Conservation (phyloP, 2,113 vertebrate genomes). For the Xyliphius kryptos region DNA sequence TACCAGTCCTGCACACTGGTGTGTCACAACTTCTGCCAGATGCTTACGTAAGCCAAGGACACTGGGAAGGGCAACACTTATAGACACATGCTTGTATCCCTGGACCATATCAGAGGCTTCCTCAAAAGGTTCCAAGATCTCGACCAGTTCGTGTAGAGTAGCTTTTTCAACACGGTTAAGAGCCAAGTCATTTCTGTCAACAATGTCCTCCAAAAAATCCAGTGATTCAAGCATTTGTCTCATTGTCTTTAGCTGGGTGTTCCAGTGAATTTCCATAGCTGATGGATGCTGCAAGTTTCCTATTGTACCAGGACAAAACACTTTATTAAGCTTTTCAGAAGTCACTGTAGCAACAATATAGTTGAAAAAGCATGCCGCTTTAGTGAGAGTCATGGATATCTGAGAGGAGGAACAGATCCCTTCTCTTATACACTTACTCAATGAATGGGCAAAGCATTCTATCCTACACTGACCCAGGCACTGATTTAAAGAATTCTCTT, state of each 20-base stretch:
- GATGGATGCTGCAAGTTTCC: slow-evolving; percentile 32
- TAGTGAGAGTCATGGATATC: slow-evolving; percentile 57
- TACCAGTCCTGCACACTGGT: slow-evolving; percentile 58
- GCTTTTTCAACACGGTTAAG: slow-evolving; percentile 55
- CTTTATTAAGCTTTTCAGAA: slow-evolving; percentile 65
- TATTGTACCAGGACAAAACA: slow-evolving; percentile 52
- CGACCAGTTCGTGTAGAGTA: slow-evolving; percentile 60
- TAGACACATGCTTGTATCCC: slow-evolving; percentile 62
- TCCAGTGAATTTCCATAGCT: slow-evolving; percentile 54
- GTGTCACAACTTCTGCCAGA: slow-evolving; percentile 61
- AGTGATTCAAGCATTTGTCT: slow-evolving; percentile 63
- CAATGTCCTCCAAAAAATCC: slow-evolving; percentile 69
- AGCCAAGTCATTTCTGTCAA: slow-evolving; percentile 58
- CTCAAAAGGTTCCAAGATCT: slow-evolving; percentile 67
- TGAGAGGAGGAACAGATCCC: slow-evolving; percentile 59
- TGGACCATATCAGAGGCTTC: slow-evolving; percentile 73
- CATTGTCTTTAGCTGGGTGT: slow-evolving; percentile 64
- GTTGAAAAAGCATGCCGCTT: slow-evolving; percentile 65
- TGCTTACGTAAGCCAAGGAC: slow-evolving; percentile 70
- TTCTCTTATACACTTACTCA: slow-evolving; percentile 62
- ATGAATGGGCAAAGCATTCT: slow-evolving; percentile 66
- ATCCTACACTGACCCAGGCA: slow-evolving; percentile 60
- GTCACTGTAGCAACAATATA: slow-evolving; percentile 67
- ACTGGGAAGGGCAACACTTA: slow-evolving; percentile 67
- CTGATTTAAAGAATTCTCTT: slow-evolving; percentile 56